Base-by-base conservation (phyloP, 2,888 invertebrate species). In the Scaptomyza cyrtandrae region DNA sequence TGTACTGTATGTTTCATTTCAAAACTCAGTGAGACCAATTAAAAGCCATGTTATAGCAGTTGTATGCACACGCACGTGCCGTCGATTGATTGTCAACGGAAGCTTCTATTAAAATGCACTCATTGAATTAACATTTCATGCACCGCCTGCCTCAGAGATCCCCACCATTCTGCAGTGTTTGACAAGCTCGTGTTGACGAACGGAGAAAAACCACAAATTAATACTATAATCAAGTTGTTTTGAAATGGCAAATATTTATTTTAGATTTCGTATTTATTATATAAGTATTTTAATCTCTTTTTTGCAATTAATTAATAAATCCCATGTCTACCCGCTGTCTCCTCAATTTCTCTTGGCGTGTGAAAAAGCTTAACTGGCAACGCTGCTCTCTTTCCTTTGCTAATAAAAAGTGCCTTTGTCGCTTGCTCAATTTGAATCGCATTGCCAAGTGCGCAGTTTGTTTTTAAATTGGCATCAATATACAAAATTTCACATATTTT, bases 361-460 rank as follows among this genome's bases (percentile, higher is more conserved):
- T 39, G 39, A 39, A 27, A 27, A 52, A 11, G 37, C 3, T 19
- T 1, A 14, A 6, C 7, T n/a, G 27, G 3, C 39, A 27, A 3
- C 52, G 24, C 39, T 13, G 39, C 14, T 37, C 37, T 39, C 11
- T 24, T 16, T 48, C n/a, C 19, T 6, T 14, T 1, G 19, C 11
- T 19, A 19, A 19, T 1, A 19, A 19, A 19, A 19, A 19, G 19
- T 19, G n/a, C n/a, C 19, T 24, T n/a, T 14, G 37, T 16, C 6
- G 41, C 24, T 49, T 44, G 48, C 44, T 88, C 84, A 72, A 75
- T 72, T 80, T 50, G 35, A 49, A 68, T 48, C 45, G 67, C 29
- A 56, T 70, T 89, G 89, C 90, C 89, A 89, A 89, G 64, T 89
- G 89, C 89, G 90, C 86, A 80, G 71, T 86, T 86, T 78, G 71